Conservation (phyloP, 2,113 vertebrate species). For the Orientallactaga bullata region DNA sequence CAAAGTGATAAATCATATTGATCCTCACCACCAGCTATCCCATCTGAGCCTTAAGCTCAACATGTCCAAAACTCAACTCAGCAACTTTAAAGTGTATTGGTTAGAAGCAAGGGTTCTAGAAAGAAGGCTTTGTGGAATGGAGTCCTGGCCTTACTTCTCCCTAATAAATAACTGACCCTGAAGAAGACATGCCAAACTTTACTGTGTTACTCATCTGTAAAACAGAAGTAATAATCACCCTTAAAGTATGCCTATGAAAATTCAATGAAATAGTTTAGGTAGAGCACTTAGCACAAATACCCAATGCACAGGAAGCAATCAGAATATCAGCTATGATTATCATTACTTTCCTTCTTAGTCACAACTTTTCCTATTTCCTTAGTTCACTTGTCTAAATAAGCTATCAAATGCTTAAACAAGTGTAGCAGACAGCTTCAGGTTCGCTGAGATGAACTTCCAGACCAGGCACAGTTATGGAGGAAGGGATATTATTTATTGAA, state of each 20-base stretch:
- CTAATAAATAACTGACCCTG: constrained; percentile 27
- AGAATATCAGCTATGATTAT: not conserved
- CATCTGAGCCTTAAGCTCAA: constrained; percentile 27
- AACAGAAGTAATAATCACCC: constrained; percentile 30
- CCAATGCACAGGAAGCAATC: not conserved
- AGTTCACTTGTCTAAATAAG: not conserved
- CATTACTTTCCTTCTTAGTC: not conserved
- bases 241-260: constrained; percentile 1
- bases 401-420: not conserved
- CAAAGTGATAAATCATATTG: not conserved
- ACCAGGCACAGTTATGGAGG: too few species aligned
- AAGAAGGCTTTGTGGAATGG: constrained; percentile 31
- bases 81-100: not conserved
- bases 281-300: not conserved
- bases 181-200: constrained; percentile 29
- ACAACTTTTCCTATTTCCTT: constrained; percentile 5
- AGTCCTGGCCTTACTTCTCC: not conserved
- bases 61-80: constrained; percentile 1
- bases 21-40: not conserved
- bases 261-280: not conserved
- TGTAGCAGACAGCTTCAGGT: too few species aligned
- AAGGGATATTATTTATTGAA: too few species aligned
- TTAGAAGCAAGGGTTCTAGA: constrained; percentile 37
- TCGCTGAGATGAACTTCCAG: too few species aligned
- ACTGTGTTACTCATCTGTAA: constrained; percentile 38